Base-by-base conservation (phyloP, 2,797 vertebrate species). In the Rhinogobio ventralis region DNA sequence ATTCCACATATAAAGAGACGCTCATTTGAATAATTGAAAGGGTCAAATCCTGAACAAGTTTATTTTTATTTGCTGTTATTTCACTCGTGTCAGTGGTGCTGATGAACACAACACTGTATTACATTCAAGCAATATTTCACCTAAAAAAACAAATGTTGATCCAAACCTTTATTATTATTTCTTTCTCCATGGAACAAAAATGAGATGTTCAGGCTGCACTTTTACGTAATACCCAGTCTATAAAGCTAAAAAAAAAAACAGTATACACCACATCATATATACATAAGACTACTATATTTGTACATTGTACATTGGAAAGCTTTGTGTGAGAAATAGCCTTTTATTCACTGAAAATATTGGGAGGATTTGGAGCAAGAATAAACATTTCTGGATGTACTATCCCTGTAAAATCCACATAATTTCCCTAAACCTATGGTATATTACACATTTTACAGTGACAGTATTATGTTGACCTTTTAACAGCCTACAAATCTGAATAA, bases 1-100 rank as follows among this genome's bases (percentile, higher is more conserved):
- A 92, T 90, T 88, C 85, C 64, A 79, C 78, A 80, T 87, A 87
- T 90, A 87, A 92, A 89, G 75, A 87, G 86, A 13, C 33, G 57
- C 88, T 90, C 87, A 79, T 87, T 87, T 88, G 87, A 86, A 66
- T n/a, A 28, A 80, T 72, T 85, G 79, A 86, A 86, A 86, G 62
- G 80, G 82, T 90, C 62, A 79, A 39, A 82, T 88, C 68, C 72
- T 30, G 78, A 20, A 53, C 72, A 6, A 53, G 81, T 49, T 88
- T 75, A 86, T 88, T 79, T 89, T 86, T 85, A 85, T 85, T 81
- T 42, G 57, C 79, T 75, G 84, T 76, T 74, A 78, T 86, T 88
- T 78, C 80, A 57, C 79, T 82, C 73, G 46, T 81, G 64, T 80
- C 78, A 79, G 66, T 78, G 83, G 81, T 28, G 82, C 78, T 74